phyloP scores from a whole-genome alignment of 2,113 vertebrate species.

The Actenoides hombroni region DNA sequence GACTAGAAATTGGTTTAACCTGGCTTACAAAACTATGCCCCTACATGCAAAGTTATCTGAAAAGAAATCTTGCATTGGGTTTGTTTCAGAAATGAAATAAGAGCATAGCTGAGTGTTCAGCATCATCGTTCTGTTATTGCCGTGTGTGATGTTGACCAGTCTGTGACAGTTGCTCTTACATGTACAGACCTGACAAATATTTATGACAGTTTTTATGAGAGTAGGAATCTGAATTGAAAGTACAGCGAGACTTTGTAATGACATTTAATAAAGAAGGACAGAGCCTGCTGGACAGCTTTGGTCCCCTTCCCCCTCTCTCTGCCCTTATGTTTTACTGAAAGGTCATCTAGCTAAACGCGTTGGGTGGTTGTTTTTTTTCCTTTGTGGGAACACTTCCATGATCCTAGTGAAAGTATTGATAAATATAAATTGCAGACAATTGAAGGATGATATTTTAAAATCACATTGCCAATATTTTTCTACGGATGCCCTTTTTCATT shows the following conservation, averaged over 20 bases:
- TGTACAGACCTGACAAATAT: neutral
- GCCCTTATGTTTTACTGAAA: slow-evolving; percentile 47
- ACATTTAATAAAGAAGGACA: slow-evolving; percentile 33
- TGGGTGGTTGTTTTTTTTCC: neutral
- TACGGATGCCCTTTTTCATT: slow-evolving; percentile 50
- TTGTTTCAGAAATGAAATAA: neutral
- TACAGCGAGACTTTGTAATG: slow-evolving; percentile 18
- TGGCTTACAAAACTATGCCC: neutral
- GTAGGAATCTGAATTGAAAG: neutral
- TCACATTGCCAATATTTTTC: slow-evolving; percentile 62
- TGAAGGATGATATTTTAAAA: slow-evolving; percentile 66
- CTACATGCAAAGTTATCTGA: neutral
- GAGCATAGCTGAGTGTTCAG: neutral
- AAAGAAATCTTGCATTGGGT: neutral
- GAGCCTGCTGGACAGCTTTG: slow-evolving; percentile 3
- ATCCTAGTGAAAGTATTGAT: slow-evolving; percentile 36
- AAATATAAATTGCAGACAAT: slow-evolving; percentile 64
- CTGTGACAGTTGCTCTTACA: neutral
- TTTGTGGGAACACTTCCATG: slow-evolving; percentile 39
- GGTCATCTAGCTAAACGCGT: neutral
- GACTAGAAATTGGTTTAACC: neutral
- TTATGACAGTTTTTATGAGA: neutral
- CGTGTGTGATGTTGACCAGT: too few relatives aligned
- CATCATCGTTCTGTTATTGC: accelerated
- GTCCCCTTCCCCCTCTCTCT: neutral